Evolutionary conservation across 2,888 invertebrate genomes (phyloP), one percentile per base, ranked within the genome.

Genomic region (Macropis europaea): DNA sequence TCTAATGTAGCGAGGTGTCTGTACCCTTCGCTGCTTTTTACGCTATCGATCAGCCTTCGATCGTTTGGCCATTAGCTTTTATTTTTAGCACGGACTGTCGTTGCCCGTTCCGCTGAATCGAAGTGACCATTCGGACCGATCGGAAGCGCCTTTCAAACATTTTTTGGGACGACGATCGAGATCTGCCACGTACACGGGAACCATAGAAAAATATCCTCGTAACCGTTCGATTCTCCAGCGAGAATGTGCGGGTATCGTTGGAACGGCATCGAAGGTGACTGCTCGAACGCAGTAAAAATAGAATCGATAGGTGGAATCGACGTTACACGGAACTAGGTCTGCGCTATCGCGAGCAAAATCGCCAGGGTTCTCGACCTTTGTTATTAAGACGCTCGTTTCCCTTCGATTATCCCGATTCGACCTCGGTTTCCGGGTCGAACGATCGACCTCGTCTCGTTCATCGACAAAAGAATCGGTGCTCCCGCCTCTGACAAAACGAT

Each of bases 21-120:
- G 71, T 40, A 69, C 64, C 52, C 62, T 32, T 52, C 28, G 62
- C n/a, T 43, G 56, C 71, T 76, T 67, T 73, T 71, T 64, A 77
- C 62, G 40, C 43, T 86, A 88, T 87, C 85, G 87, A 88, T 88
- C 82, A 75, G 72, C 56, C 79, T 86, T 87, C 84, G 86, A 88
- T 88, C 83, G 79, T 85, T 84, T 76, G 77, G 73, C 83, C 77
- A 76, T 84, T 84, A 78, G 69, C 69, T 78, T 81, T 82, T 86
- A 86, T 87, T 87, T 86, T 87, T 86, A 86, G 86, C 79, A 62
- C 68, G 60, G 52, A 57, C 81, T 63, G 83, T 79, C 81, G 78
- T 77, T 77, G 82, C 40, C 82, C 81, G 64, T 52, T 66, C 48
- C 48, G 53, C 34, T 70, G 76, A 76, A 77, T 74, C 81, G 81